Base-by-base conservation (phyloP, 2,888 invertebrate genomes). In the Rhagophthalmus giganteus region DNA sequence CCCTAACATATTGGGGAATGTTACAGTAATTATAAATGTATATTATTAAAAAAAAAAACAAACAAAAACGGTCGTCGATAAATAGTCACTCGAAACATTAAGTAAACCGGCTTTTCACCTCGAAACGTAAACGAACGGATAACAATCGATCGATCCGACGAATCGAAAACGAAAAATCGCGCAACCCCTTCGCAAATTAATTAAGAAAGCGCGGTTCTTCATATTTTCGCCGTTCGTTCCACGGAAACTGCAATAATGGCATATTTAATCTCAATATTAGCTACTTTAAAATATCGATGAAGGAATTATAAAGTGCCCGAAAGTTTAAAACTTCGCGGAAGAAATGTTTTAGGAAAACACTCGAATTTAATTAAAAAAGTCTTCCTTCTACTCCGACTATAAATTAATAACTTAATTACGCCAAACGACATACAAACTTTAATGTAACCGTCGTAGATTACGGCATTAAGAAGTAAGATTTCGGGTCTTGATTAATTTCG, bases 331-430 rank as follows among this genome's bases (percentile, higher is more conserved):
- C 40, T 48, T 48, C 35, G 49, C 42, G 41, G 5, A 24, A 32
- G 7, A 32, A 32, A 41, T 37, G 49, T 26, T 42, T 41, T 37
- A 35, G 41, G 34, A 49, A 49, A 49, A 49, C 49, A 49, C 20
- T 31, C 39, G 45, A 45, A 52, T 45, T 53, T 53, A 47, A 47
- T 47, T 53, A 47, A 53, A 53, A 53, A 53, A 47, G 39, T 30
- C 40, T 32, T 34, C 40, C 38, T 26, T 45, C 41, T 34, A 40
- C 46, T 27, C 40, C 37, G 41, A 42, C 41, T 47, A 47, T 47
- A 53, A 53, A 53, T 53, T 53, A 53, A 53, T 53, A 53, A 53
- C 53, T 53, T 53, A 53, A 53, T 53, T 53, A 53, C 47, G 41
- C 15, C 46, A 42, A 53, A 53, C 47, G 53, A 47, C 53, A 53